Evolutionary conservation across 37 sponge, comb jelly and placozoan species (phyloP).

Genomic region (Cliona cf. orientalis): DNA sequence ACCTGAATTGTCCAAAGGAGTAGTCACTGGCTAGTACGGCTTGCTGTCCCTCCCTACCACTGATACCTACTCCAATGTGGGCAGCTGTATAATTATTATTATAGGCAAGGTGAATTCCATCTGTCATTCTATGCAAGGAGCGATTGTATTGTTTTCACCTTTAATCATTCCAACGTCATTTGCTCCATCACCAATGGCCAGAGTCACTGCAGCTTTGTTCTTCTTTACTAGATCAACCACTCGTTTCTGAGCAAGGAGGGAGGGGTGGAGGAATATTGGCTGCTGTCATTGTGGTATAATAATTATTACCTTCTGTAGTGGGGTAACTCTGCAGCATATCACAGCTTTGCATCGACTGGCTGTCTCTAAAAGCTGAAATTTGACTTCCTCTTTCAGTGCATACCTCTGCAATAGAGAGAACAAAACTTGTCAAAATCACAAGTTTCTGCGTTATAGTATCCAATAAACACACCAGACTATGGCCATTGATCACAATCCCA

Average conservation of each 20-base stretch:
- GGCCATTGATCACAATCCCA: slow-evolving; percentile 90
- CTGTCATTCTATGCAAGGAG: too few species aligned
- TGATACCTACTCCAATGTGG: slow-evolving; percentile 99
- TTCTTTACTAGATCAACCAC: slow-evolving; percentile 94
- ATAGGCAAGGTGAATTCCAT: too few species aligned
- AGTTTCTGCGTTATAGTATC: not conserved
- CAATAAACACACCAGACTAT: slow-evolving; percentile 70
- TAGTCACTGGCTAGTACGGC: slow-evolving; percentile 98
- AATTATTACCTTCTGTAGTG: slow-evolving; percentile 93
- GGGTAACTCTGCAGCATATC: slow-evolving; percentile 97
- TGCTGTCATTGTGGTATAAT: too few species aligned
- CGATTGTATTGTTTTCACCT: too few species aligned
- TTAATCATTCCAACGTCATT: slow-evolving; percentile 99
- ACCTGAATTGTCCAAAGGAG: slow-evolving; percentile 97
- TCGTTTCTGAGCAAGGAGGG: slow-evolving; percentile 71
- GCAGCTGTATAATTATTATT: slow-evolving; percentile 85
- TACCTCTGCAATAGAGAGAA: slow-evolving; percentile 55
- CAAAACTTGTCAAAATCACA: too few species aligned
- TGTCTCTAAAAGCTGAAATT: slow-evolving; percentile 69
- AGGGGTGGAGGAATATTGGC: too few species aligned
- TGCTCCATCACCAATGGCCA: slow-evolving; percentile 99
- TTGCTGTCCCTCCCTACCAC: slow-evolving; percentile 97
- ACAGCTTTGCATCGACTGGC: slow-evolving; percentile 89
- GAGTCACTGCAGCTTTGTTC: slow-evolving; percentile 86
- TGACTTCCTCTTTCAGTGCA: slow-evolving; percentile 70